Base-by-base conservation (phyloP, 2,113 vertebrate genomes). In the Girardinichthys multiradiatus region DNA sequence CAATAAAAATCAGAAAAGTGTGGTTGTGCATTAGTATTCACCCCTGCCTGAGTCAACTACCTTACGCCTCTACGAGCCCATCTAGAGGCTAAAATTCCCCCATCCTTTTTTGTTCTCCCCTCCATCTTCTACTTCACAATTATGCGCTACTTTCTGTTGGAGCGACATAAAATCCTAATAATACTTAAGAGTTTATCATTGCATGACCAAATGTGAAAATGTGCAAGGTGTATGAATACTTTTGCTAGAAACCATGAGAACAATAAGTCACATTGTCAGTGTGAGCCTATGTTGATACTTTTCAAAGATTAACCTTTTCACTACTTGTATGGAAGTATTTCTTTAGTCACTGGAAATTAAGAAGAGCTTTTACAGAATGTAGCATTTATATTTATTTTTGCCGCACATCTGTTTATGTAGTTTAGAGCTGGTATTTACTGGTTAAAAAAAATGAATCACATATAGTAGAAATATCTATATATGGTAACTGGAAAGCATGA, bases 361-460 rank as follows among this genome's bases (percentile, higher is more conserved):
- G 11, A 39, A 11, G 6, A 10, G 48, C 9, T 54, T n/a, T 17
- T 54, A 54, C 17, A 8, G 9, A n/a, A 54, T 24, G 24, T n/a
- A 54, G 48, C 48, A 54, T 10, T 5, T 51, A 4, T 14, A 17
- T 45, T 5, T 45, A 45, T 54, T 24, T n/a, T 11, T 54, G 9
- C 2, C 48, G 87, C 29, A 66, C 58, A 37, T 67, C 28, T 70
- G 13, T 82, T 80, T 76, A 71, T 84, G 83, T 90, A 88, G 82
- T 19, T 45, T 19, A 45, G 42, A 17, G 4, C 42, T 17, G 87
- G 85, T 79, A 77, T 70, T 75, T 37, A 75, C 27, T 60, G 37
- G 48, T 21, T 24, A 51, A 51, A 51, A 9, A 51, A 51, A 24
- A 3, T 39, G 39, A 68, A 60, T 4, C 29, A 59, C 26, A 4